A percentile compares a stretch with the other conserved stretches of the same genome.
Conservation (phyloP, 2,113 vertebrate genomes). For the Bombycilla garrulus region DNA sequence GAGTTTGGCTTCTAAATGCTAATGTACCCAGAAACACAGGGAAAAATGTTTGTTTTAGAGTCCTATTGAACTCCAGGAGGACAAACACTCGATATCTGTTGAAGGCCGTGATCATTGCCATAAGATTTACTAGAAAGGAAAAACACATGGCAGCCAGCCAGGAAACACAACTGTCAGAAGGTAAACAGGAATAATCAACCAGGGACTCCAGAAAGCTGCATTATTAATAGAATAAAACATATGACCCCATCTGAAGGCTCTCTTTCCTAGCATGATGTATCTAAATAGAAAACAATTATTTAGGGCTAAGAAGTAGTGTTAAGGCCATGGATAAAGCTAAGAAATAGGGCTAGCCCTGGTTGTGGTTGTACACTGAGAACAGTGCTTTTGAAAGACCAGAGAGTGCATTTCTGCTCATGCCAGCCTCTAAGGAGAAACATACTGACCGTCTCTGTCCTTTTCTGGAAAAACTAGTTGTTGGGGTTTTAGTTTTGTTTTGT, state of each 20-base stretch:
- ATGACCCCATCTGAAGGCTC: neutral
- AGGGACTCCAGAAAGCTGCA: neutral
- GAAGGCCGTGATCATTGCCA: slow-evolving; percentile 26
- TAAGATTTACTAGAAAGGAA: slow-evolving; percentile 41
- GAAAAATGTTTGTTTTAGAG: slow-evolving; percentile 23
- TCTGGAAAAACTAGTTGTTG: neutral
- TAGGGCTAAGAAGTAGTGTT: neutral
- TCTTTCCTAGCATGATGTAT: slow-evolving; percentile 4
- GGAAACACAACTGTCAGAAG: slow-evolving; percentile 31
- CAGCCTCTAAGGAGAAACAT: neutral
- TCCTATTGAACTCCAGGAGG: neutral
- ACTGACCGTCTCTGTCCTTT: neutral
- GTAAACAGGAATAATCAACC: slow-evolving; percentile 29
- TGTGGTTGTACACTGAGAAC: neutral
- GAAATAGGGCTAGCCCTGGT: neutral
- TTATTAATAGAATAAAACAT: slow-evolving; percentile 5
- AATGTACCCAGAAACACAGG: neutral
- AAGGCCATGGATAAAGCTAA: neutral
- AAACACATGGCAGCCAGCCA: slow-evolving; percentile 30
- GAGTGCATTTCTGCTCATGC: neutral
- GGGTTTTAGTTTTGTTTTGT: neutral
- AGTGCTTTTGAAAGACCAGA: neutral
- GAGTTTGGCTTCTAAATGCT: neutral
- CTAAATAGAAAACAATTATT: neutral
- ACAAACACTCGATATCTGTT: slow-evolving; percentile 20